Conservation (phyloP, 2,797 vertebrate genomes). For the Hydrophis major region DNA sequence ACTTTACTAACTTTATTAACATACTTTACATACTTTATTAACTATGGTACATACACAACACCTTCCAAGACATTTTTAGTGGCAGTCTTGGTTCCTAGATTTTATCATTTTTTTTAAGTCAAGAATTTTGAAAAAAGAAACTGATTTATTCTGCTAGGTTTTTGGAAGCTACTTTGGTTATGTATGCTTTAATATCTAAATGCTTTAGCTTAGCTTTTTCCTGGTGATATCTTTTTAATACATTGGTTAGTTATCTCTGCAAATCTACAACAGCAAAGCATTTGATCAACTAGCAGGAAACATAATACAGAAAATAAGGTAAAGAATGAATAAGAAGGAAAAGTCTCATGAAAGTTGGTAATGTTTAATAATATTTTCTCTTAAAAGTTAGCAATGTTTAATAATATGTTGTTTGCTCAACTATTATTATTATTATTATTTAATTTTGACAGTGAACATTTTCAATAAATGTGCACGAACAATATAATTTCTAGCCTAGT, state of each 20-base stretch:
- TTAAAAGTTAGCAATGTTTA: not conserved
- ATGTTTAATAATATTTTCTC: not conserved
- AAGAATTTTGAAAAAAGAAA: not conserved
- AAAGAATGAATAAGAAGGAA: not conserved
- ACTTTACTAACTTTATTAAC: too few relatives aligned
- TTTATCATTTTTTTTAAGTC: not conserved
- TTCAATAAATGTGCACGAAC: not conserved
- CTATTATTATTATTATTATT: not conserved
- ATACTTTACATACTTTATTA: too few relatives aligned
- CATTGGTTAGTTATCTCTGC: not conserved
- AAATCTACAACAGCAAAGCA: not conserved
- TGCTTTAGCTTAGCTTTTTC: not conserved
- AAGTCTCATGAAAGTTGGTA: not conserved
- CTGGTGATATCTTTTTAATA: not conserved
- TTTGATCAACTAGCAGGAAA: not conserved
- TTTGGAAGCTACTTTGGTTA: not conserved
- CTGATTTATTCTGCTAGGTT: not conserved
- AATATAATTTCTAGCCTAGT: not conserved
- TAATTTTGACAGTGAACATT: not conserved
- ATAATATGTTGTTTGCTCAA: not conserved
- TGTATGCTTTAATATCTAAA: not conserved
- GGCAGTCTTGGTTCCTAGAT: not conserved
- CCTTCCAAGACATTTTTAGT: not conserved
- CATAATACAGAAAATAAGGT: not conserved
- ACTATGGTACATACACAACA: too few relatives aligned